Percentiles rank a stretch among this genome's conserved stretches.
These are phyloP conservation scores for Trachymyrmex septentrionalis DNA, from an alignment of 1,140 invertebrate genomes.

Conservation along the genomic window DNA sequence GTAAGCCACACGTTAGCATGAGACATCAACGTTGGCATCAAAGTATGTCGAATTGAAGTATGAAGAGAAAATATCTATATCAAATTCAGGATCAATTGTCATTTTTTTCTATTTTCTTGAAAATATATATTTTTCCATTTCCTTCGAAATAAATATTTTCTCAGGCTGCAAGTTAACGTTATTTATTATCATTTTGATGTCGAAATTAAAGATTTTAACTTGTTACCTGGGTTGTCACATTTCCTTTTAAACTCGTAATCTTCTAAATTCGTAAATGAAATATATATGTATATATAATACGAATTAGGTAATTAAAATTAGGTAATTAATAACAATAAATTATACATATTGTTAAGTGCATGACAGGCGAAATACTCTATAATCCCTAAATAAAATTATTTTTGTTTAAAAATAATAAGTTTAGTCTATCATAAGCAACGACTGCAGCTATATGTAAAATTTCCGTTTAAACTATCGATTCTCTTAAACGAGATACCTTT, in stretches of 20 bases:
- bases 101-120: background rate
- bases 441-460: too few species aligned
- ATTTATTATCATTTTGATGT: too few species aligned
- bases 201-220: too few species aligned
- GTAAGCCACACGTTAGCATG: constrained; percentile 16
- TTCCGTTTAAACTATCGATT: background rate
- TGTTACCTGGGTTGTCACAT: background rate
- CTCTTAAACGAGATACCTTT: background rate
- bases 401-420: background rate
- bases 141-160: background rate
- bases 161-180: too few species aligned
- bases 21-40: background rate
- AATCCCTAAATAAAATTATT: background rate
- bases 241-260: background rate
- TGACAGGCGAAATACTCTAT: background rate
- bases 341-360: background rate
- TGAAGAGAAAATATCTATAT: background rate
- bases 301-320: background rate
- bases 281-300: too few species aligned
- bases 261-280: background rate
- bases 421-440: background rate
- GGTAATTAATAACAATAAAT: background rate
- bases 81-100: background rate
- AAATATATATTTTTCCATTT: background rate
- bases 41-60: background rate